phyloP scores from a whole-genome alignment of 2,113 vertebrate species.

The Brachirus orientalis region DNA sequence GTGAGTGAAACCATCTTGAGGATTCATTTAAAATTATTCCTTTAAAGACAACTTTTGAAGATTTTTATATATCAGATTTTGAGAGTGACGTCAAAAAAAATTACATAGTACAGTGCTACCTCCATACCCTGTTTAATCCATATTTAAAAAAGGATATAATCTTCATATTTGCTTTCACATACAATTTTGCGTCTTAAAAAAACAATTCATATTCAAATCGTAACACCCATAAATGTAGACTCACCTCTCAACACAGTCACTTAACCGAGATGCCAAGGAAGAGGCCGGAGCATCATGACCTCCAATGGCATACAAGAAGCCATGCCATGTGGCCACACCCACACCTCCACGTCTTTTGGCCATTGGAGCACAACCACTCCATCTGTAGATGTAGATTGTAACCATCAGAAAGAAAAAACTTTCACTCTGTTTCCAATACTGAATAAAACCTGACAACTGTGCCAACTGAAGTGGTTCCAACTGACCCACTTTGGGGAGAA shows the following conservation, averaged over 20 bases:
- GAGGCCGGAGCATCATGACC: slow-evolving; percentile 96
- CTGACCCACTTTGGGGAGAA: slow-evolving; percentile 2
- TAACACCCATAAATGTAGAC: not conserved
- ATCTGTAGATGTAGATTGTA: slow-evolving; percentile 85
- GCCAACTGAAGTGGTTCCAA: too few species aligned
- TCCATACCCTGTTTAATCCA: too few species aligned
- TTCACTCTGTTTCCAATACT: not conserved
- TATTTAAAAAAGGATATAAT: too few species aligned
- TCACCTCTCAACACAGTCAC: slow-evolving; percentile 97
- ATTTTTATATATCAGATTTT: too few species aligned
- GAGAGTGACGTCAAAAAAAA: too few species aligned
- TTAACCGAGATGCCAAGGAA: slow-evolving; percentile 92
- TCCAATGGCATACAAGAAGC: slow-evolving; percentile 95
- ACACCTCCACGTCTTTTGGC: slow-evolving; percentile 96
- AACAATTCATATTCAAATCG: too few species aligned
- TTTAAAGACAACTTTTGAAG: too few species aligned
- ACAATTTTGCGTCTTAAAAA: too few species aligned
- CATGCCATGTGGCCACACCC: slow-evolving; percentile 97
- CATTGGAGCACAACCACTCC: slow-evolving; percentile 94
- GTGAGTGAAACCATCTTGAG: too few species aligned
- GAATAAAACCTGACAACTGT: not conserved
- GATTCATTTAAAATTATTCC: too few species aligned
- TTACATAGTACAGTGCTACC: too few species aligned
- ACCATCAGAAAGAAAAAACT: not conserved
- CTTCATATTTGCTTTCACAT: too few species aligned